Base-by-base conservation (phyloP, 1,140 invertebrate genomes). In the Frieseomelitta varia region DNA sequence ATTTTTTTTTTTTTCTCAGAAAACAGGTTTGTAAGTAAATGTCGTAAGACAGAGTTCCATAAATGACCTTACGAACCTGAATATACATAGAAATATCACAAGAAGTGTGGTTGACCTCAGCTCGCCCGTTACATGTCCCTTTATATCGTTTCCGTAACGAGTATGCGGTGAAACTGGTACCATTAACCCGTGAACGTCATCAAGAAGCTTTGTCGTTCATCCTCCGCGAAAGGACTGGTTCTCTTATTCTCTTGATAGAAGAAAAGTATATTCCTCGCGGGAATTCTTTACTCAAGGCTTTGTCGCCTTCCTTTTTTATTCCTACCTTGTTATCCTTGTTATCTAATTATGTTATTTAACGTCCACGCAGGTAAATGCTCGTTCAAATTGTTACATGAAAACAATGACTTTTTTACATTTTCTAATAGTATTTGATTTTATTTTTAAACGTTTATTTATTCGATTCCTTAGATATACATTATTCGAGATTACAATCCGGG, bases 131-230 rank as follows among this genome's bases (percentile, higher is more conserved):
- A 85, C 65, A 71, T 83, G 84, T 89, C 87, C 88, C 79, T 90
- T 91, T 87, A 88, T 85, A 91, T 91, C 87, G 88, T 92, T 90
- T 91, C 89, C 88, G 85, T 92, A 92, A 93, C 89, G 91, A 92
- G 89, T 74, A 71, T 71, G 74, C 85, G 87, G 91, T 90, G 91
- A 92, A 93, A 93, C 92, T 91, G 78, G 92, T 91, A 90, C 91
- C 91, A 93, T 93, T 93, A 93, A 90, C 89, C 85, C 58, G 56
- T 17, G 55, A 61, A 81, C 14, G 74, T 76, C 21, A 81, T 85
- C 58, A 34, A 67, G 68, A 73, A 71, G 69, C 72, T 76, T 39
- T n/a, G 61, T 34, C 71, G 58, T 21, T 34, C 61, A 73, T 75
- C 61, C 84, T 78, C 73, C 56, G 55, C 68, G 24, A n/a, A 34